Percentiles rank a stretch among this genome's conserved stretches.
Conservation (phyloP, 1,140 invertebrate genomes). For the Leucophenga varia region DNA sequence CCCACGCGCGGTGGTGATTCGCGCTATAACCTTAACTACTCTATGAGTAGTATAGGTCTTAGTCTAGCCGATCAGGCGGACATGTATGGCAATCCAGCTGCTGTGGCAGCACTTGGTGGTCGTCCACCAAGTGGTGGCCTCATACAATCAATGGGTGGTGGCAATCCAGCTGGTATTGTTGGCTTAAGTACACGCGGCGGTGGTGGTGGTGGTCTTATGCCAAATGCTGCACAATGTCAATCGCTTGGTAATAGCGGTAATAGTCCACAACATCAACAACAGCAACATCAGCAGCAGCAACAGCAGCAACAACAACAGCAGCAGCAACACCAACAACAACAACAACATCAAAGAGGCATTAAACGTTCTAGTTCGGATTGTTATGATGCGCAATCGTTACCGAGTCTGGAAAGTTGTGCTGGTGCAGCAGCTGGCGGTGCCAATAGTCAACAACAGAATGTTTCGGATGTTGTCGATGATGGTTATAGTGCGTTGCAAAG, state of each 20-base stretch:
- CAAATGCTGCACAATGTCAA: conserved; percentile 43
- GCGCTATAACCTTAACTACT: conserved; percentile 81
- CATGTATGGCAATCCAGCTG: conserved; percentile 70
- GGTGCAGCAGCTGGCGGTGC: conserved; percentile 45
- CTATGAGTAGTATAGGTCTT: conserved; percentile 69
- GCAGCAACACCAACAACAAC: conserved; percentile 35
- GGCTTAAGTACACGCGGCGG: conserved; percentile 42
- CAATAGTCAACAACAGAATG: conserved; percentile 61
- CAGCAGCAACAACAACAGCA: conserved; percentile 35
- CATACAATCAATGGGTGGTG: conserved; percentile 58
- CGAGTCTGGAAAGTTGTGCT: conserved; percentile 61
- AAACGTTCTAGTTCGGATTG: conserved; percentile 72
- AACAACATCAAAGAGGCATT: conserved; percentile 61
- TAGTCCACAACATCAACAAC: conserved; percentile 35
- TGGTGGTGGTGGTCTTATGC: conserved; percentile 58
- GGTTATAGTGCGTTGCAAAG: conserved; percentile 72
- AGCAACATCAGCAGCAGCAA: conserved; percentile 27
- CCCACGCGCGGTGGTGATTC: conserved; percentile 79
- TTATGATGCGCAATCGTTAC: conserved; percentile 65
- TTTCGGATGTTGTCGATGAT: conserved; percentile 73
- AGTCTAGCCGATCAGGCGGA: conserved; percentile 73
- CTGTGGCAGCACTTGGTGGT: conserved; percentile 38
- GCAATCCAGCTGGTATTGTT: conserved; percentile 17
- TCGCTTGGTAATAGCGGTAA: conserved; percentile 29
- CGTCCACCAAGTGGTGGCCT: conserved; percentile 63